phyloP scores from a whole-genome alignment of 1,140 invertebrate species.

The Polypedilum pembai region DNA sequence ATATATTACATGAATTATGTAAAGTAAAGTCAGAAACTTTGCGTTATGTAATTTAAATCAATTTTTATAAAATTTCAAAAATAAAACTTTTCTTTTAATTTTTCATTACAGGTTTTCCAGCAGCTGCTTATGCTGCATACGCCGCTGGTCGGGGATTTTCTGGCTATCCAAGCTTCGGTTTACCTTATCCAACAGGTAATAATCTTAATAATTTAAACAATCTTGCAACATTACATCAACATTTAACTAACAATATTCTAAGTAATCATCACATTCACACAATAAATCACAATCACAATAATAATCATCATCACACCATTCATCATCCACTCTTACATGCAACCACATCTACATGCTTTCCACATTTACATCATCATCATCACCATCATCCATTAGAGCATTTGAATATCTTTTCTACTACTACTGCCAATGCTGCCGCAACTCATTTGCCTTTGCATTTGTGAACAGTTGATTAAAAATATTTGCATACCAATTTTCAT shows the following conservation, averaged over 20 bases:
- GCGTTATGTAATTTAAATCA: too few species aligned
- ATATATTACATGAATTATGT: too few species aligned
- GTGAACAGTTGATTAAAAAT: slow-evolving; percentile 8
- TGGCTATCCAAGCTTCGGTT: slow-evolving; percentile 93
- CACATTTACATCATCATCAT: slow-evolving; percentile 20
- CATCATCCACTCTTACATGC: slow-evolving; percentile 37
- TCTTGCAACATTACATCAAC: slow-evolving; percentile 48
- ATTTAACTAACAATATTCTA: slow-evolving; percentile 27
- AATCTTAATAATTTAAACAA: slow-evolving; percentile 44
- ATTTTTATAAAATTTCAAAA: too few species aligned
- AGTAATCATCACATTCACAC: slow-evolving; percentile 37
- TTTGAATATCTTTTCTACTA: slow-evolving; percentile 20
- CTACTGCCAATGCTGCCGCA: not conserved
- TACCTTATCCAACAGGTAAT: slow-evolving; percentile 94
- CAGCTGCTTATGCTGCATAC: slow-evolving; percentile 85
- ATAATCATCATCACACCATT: slow-evolving; percentile 42
- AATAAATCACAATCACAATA: slow-evolving; percentile 33
- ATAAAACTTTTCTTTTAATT: too few species aligned
- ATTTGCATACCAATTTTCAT: too few species aligned
- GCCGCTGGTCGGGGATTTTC: slow-evolving; percentile 88
- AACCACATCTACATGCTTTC: slow-evolving; percentile 10
- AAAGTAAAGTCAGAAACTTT: too few species aligned
- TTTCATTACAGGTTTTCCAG: slow-evolving; percentile 73
- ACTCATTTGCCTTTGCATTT: slow-evolving; percentile 23
- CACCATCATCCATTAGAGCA: slow-evolving; percentile 26